Percentiles rank a stretch among this genome's conserved stretches.
phyloP scores from a whole-genome alignment of 1,140 invertebrate species.

The Diploscapter pachys region DNA sequence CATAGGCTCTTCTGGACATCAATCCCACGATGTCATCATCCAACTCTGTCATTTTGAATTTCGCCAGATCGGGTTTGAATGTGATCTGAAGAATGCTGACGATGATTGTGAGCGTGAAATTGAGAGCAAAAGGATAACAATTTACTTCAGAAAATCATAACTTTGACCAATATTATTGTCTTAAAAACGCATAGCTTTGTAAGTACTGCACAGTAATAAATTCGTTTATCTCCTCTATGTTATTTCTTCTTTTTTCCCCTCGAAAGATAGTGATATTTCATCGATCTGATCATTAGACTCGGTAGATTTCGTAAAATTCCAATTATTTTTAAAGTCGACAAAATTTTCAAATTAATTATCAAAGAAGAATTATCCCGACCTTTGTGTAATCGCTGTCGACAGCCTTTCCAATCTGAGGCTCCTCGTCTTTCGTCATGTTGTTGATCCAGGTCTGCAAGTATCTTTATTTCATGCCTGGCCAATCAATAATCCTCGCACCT shows the following conservation, averaged over 20 bases:
- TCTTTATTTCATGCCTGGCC: slow-evolving; percentile 1
- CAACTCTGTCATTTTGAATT: slow-evolving; percentile 91
- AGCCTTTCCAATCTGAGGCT: slow-evolving; percentile 72
- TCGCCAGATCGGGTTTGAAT: slow-evolving; percentile 87
- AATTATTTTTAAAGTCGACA: neutral
- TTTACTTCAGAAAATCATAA: no score
- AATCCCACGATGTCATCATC: slow-evolving; percentile 91
- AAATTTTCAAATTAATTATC: neutral
- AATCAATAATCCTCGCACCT: slow-evolving; percentile 59
- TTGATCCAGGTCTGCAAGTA: slow-evolving; percentile 76
- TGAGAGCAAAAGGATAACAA: no score
- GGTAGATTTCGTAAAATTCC: neutral
- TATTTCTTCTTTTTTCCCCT: no score
- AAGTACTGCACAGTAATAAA: no score
- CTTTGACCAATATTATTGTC: no score
- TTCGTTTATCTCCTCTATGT: no score
- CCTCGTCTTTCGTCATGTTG: slow-evolving; percentile 89
- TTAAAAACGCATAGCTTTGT: no score
- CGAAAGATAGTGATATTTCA: neutral
- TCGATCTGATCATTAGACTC: neutral
- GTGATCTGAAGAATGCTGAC: slow-evolving; percentile 67
- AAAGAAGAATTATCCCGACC: slow-evolving; percentile 49
- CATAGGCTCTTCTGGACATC: slow-evolving; percentile 88
- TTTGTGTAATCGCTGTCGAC: slow-evolving; percentile 88
- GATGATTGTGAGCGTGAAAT: no score